These are phyloP conservation scores for Tipula helvola DNA, from an alignment of 2,888 invertebrate genomes.

Conservation along the genomic window DNA sequence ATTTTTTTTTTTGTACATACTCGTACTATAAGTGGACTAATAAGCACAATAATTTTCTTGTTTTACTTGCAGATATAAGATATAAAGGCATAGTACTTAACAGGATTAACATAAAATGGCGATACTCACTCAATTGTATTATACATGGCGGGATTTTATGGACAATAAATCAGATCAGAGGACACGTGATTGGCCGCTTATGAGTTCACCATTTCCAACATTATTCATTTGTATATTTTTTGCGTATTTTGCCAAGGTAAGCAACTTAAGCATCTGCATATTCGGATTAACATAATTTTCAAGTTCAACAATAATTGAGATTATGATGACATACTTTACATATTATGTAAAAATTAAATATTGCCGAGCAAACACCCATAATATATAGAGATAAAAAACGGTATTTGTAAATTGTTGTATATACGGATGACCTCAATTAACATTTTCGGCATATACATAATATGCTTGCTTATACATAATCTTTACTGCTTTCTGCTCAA, in stretches of 20 bases:
- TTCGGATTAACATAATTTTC: not conserved
- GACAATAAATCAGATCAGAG: constrained; percentile 75
- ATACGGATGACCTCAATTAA: not conserved
- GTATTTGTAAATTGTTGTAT: not conserved
- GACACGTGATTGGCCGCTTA: constrained; percentile 65
- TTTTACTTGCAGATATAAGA: not conserved
- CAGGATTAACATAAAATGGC: not conserved
- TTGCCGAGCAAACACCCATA: no score
- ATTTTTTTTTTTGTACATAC: not conserved
- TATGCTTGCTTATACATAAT: no score
- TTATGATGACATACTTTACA: not conserved
- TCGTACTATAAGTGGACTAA: not conserved
- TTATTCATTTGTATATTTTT: constrained; percentile 61
- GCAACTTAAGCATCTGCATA: constrained; percentile 1
- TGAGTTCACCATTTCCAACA: constrained; percentile 72
- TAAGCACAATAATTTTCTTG: not conserved
- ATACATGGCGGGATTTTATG: constrained; percentile 53
- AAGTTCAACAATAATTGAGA: not conserved
- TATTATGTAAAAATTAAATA: not conserved
- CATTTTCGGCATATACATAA: not conserved
- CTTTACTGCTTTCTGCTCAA: no score
- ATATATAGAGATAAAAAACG: not conserved
- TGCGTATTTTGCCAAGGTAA: constrained; percentile 58
- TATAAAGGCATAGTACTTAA: not conserved
- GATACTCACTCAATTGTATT: constrained; percentile 22